phyloP scores from a whole-genome alignment of 2,113 vertebrate species.

The Nerophis ophidion region DNA sequence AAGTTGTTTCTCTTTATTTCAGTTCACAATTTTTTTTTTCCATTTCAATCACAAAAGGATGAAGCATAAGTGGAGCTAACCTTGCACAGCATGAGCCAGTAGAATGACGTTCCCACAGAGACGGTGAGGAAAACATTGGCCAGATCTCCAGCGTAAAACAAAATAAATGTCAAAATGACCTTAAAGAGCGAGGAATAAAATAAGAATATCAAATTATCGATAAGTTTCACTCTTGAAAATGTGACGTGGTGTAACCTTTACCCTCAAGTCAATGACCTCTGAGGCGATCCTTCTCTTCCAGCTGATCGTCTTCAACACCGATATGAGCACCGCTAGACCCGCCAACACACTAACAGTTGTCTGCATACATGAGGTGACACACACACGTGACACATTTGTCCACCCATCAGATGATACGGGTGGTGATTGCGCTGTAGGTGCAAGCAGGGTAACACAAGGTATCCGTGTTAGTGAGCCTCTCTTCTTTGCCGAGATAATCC shows the following conservation, averaged over 20 bases:
- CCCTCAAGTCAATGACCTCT: conserved; percentile 82
- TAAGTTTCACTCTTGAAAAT: background rate
- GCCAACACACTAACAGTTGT: conserved; percentile 86
- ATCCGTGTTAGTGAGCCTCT: too few relatives aligned
- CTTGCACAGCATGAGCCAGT: conserved; percentile 96
- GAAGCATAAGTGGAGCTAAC: conserved; percentile 52
- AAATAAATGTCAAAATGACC: conserved; percentile 85
- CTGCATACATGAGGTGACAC: conserved; percentile 54
- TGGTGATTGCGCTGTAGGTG: too few relatives aligned
- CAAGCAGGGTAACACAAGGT: too few relatives aligned
- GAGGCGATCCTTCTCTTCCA: conserved; percentile 91
- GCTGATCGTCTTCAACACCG: conserved; percentile 88
- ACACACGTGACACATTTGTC: too few relatives aligned
- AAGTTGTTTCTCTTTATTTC: too few relatives aligned
- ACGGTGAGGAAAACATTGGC: conserved; percentile 90
- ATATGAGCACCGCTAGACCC: conserved; percentile 81
- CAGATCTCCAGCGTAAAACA: conserved; percentile 89
- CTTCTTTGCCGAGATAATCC: too few relatives aligned
- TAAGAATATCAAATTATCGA: background rate
- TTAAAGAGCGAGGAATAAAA: conserved; percentile 40
- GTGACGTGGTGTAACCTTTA: conserved; percentile 26
- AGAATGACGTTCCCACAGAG: conserved; percentile 87
- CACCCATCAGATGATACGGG: too few relatives aligned
- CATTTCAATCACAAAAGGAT: too few relatives aligned
- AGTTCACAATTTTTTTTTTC: too few relatives aligned